Base-by-base conservation (phyloP, 2,113 vertebrate genomes). In the Syrmaticus mikado region DNA sequence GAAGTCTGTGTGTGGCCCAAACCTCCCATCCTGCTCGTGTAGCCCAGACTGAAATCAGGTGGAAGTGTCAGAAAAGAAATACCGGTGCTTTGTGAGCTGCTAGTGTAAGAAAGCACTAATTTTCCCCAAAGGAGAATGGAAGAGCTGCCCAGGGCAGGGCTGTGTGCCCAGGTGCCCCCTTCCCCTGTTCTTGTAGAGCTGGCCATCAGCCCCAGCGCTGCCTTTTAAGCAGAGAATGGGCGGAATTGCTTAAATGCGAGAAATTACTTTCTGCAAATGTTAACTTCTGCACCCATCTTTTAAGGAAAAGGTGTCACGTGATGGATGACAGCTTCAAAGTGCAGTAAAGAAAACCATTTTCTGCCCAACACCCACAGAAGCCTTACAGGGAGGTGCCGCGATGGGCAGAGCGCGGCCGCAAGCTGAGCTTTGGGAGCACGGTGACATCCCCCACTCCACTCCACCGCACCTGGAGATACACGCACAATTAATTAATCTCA, bases 371-470 rank as follows among this genome's bases (percentile, higher is more conserved):
- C 21, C 18, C 5, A 1, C 46, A 28, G 80, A 19, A 71, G 55
- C 30, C 21, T 66, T 3, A 22, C 41, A 20, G 64, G 28, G 72
- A 36, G 40, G 34, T 16, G 40, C 15, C 20, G 38, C 10, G 17
- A 57, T 32, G 53, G 30, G 16, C 53, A 5, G 34, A 38, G 6
- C 0, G 1, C 1, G 0, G 27, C 58, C 1, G 0, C 11, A 8
- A 1, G 3, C 20, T 30, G 28, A 11, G 58, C 62, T 41, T 71
- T 0, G 0, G 68, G 40, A 58, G 76, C 0, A 9, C 0, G 3
- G 45, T 2, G 20, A 1, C 16, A 10, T 34, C 41, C 45, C 60
- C 4, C 30, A 9, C 34, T 87, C 20, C 45, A 6, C 41, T 55
- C 1, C 19, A 6, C 41, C 46, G 1, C 19, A 6, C 38, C 52